Evolutionary conservation across 1,140 invertebrate species (phyloP).

Genomic region (Telenomus remus): DNA sequence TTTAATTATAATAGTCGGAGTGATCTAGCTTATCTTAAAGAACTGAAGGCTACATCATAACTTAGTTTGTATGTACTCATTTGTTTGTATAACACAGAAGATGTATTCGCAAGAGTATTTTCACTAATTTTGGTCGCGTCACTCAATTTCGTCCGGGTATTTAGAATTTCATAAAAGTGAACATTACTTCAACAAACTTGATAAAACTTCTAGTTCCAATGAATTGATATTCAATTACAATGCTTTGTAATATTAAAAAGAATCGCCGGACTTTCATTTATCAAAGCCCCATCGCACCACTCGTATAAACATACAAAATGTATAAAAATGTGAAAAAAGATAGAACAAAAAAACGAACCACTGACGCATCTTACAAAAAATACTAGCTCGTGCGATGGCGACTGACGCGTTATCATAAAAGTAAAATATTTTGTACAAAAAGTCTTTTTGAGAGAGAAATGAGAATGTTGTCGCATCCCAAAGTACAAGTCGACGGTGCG

Average conservation of each 20-base stretch:
- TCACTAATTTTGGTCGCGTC: conserved; percentile 42
- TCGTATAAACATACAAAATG: conserved; percentile 62
- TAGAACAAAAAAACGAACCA: conserved; percentile 26
- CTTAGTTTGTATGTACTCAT: conserved; percentile 57
- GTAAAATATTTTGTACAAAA: conserved; percentile 75
- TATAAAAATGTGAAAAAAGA: conserved; percentile 26
- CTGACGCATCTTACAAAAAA: conserved; percentile 63
- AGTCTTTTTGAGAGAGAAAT: conserved; percentile 70
- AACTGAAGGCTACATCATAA: conserved; percentile 63
- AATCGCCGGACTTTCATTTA: conserved; percentile 47
- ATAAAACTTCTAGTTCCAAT: conserved; percentile 10
- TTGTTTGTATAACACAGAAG: conserved; percentile 67
- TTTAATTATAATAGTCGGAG: conserved; percentile 68
- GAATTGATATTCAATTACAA: conserved; percentile 16
- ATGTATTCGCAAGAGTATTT: conserved; percentile 63
- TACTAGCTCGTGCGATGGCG: conserved; percentile 52
- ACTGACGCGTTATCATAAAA: conserved; percentile 61
- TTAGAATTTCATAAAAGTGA: neutral
- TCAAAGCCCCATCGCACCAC: conserved; percentile 62
- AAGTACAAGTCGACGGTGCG: conserved; percentile 61
- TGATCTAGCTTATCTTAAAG: conserved; percentile 65
- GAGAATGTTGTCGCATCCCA: conserved; percentile 61
- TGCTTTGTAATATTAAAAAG: conserved; percentile 9
- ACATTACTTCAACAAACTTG: conserved; percentile 5
- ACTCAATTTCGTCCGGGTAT: neutral